Conservation (phyloP, 2,113 vertebrate species). For the Stigmatopora nigra region DNA sequence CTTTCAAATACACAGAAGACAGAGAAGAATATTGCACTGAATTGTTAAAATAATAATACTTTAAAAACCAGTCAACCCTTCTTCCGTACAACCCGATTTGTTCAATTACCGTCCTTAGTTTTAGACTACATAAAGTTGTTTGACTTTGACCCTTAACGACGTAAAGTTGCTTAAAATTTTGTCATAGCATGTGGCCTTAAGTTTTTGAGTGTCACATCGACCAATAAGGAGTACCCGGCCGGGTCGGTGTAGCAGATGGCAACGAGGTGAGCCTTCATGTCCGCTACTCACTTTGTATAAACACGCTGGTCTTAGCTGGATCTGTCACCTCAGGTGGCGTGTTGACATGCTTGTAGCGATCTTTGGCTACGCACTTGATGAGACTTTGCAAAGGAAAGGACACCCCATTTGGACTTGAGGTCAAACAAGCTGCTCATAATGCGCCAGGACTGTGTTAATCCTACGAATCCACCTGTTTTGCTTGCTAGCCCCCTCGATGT, state of each 20-base stretch:
- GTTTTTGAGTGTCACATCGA: constrained; percentile 27
- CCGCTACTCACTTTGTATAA: constrained; percentile 40
- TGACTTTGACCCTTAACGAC: too few relatives aligned
- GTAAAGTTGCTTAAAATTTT: too few relatives aligned
- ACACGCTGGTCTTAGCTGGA: constrained; percentile 23
- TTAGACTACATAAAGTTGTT: too few relatives aligned
- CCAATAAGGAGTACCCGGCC: constrained; percentile 46
- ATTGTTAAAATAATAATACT: too few relatives aligned
- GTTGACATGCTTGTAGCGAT: constrained; percentile 38
- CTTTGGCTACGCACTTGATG: background rate
- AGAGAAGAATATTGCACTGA: too few relatives aligned
- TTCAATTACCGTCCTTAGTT: too few relatives aligned
- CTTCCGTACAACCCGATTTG: too few relatives aligned
- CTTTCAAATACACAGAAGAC: too few relatives aligned
- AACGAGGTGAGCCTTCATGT: constrained; percentile 39
- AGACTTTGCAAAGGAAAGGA: background rate
- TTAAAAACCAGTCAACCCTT: too few relatives aligned
- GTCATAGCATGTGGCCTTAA: constrained; percentile 2
- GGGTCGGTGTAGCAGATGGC: constrained; percentile 62
- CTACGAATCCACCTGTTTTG: constrained; percentile 50
- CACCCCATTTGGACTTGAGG: constrained; percentile 33
- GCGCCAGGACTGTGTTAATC: constrained; percentile 57
- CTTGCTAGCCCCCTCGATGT: constrained; percentile 24
- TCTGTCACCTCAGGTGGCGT: constrained; percentile 24
- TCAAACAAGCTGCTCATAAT: constrained; percentile 39